Base-by-base conservation (phyloP, 64 coral and sea anemone species). In the Montipora capricornis region DNA sequence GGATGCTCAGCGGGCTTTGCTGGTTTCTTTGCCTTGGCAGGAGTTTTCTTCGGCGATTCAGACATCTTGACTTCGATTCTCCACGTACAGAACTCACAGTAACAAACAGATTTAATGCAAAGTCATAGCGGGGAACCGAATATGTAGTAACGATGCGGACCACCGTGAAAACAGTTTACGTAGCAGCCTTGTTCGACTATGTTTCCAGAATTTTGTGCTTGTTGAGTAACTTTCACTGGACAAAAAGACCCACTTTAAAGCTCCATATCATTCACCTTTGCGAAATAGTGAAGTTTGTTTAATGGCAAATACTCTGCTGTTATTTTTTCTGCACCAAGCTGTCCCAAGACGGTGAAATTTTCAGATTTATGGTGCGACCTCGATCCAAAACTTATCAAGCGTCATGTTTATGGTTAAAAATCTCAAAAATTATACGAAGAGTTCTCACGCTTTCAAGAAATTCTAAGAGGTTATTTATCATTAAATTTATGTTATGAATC, bases 151-250 rank as follows among this genome's bases (percentile, higher is more conserved):
- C 53, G 7, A 24, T 80, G 78, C 50, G 78, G 78, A 80, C 78
- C 78, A 10, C 78, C 20, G 78, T 57, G 78, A 15, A 80, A 80
- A 58, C 78, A 80, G 19, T 4, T 1, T 22, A 24, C 6, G 16
- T 8, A 2, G 17, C n/a, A 9, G 3, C 8, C 5, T 2, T n/a
- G 75, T 46, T 77, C 37, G 50, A 51, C 48, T 2, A 57, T 22
- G n/a, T 80, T 22, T 1, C n/a, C 16, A 22, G 6, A 80, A 47
- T 3, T 57, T 80, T 80, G 78, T 80, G 78, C 51, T 80, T 80
- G 49, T 80, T 80, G 78, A 57, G 11, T 24, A 50, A 80, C 17
- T 80, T 80, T 59, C 6, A 20, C 53, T 14, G 17, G 19, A 80
- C 20, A 53, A 57, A 24, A 7, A 20, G 49, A 4, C 26, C 47